Evolutionary conservation across 2,888 invertebrate genomes (phyloP), one percentile per base, ranked within the genome.

Genomic region (Teinopalpus imperialis): DNA sequence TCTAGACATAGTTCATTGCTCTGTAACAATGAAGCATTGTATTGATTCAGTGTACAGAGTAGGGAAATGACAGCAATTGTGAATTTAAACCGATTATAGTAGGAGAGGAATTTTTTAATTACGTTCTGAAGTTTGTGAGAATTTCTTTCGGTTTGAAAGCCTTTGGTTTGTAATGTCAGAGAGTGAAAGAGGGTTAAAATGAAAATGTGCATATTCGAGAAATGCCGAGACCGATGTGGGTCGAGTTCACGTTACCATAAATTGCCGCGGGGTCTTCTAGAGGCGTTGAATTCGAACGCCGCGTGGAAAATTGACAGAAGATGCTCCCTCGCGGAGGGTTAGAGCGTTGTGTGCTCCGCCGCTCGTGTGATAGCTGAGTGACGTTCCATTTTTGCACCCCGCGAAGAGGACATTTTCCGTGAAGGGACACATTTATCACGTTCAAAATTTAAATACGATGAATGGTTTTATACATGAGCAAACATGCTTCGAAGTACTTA

Each of bases 351-450:
- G 67, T 69, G 72, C 75, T 72, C 65, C 68, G 75, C 61, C 74
- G 69, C 67, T 64, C 74, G 63, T 67, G 66, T 75, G 74, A 78
- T 75, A 71, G 68, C 69, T 69, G 75, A 79, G 65, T 78, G 79
- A 78, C 75, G 71, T 78, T 81, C 73, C 73, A 81, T 81, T 76
- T 81, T 78, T 81, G 65, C 69, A 63, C 65, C 63, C 63, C 54
- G 56, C 54, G 49, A 47, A 27, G 35, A 34, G 30, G 24, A 16
- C 21, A 9, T 40, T 24, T 23, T 21, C 13, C 14, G 8, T 6
- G 10, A 27, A 26, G 7, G 13, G 23, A 29, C n/a, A 21, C 27
- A 35, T 46, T 46, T 39, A 43, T 35, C 34, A 23, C n/a, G 8
- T 24, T 10, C n/a, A 13, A 39, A 18, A 21, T 39, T 29, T 20